Percentiles rank a stretch among this genome's conserved stretches.
Evolutionary conservation across 2,797 vertebrate genomes (phyloP).

Genomic region (Pangasius larnaudii): DNA sequence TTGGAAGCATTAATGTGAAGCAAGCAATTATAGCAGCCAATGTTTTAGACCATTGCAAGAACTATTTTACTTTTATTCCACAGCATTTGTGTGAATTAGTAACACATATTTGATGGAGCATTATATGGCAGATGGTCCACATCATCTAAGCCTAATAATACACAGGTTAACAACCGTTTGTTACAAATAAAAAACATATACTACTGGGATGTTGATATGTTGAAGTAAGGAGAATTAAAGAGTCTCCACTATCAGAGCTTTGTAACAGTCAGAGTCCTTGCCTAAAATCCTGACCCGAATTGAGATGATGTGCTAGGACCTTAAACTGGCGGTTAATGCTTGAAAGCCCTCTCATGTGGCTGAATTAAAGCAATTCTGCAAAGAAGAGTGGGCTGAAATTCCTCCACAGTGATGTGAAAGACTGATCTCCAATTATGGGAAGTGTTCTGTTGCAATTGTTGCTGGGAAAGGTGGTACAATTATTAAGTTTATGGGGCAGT

Average conservation of each 20-base stretch:
- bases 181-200: background rate
- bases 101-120: background rate
- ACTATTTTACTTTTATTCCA: background rate
- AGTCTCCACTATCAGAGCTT: background rate
- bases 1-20: background rate
- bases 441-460: background rate
- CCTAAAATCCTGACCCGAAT: background rate
- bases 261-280: background rate
- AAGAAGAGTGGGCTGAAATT: background rate
- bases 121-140: background rate
- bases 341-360: background rate
- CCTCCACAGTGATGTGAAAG: background rate
- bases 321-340: background rate
- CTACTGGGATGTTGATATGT: background rate
- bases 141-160: background rate
- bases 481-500: background rate
- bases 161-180: background rate
- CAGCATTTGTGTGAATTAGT: background rate
- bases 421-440: background rate
- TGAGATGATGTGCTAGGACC: background rate
- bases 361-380: background rate
- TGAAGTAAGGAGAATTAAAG: background rate
- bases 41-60: background rate
- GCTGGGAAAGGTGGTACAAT: background rate
- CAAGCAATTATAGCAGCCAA: background rate